These are phyloP conservation scores for Antigone vipio DNA, from an alignment of 2,113 vertebrate species.

Conservation along the genomic window DNA sequence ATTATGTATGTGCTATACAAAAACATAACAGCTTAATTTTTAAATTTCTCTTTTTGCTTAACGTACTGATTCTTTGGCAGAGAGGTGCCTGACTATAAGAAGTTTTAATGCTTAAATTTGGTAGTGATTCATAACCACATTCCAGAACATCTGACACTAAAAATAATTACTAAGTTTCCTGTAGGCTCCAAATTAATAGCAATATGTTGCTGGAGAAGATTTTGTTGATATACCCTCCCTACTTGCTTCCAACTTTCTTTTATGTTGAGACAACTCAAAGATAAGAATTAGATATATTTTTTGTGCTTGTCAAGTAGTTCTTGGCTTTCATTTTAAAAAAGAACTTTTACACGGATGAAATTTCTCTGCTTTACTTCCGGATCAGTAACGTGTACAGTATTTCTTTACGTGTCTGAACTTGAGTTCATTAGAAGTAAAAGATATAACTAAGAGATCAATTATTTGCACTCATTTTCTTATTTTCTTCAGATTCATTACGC, in stretches of 20 bases:
- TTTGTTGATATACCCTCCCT: background rate
- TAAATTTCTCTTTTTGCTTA: background rate
- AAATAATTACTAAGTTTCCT: background rate
- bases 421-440: background rate
- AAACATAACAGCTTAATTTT: background rate
- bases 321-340: slow-evolving; percentile 9
- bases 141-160: background rate
- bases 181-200: slow-evolving; percentile 13
- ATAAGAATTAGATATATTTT: slow-evolving; percentile 17
- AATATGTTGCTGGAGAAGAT: background rate
- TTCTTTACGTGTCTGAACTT: background rate
- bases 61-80: background rate
- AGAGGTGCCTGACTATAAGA: background rate
- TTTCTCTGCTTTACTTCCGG: background rate
- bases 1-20: background rate
- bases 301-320: background rate
- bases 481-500: slow-evolving; percentile 44
- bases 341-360: background rate
- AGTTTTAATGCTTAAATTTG: background rate
- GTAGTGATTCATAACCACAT: background rate
- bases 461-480: background rate
- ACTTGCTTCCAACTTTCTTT: slow-evolving; percentile 10
- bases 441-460: background rate
- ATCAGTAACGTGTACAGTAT: background rate
- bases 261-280: background rate